Conservation (phyloP, 2,113 vertebrate genomes). For the Coryphaenoides rupestris region DNA sequence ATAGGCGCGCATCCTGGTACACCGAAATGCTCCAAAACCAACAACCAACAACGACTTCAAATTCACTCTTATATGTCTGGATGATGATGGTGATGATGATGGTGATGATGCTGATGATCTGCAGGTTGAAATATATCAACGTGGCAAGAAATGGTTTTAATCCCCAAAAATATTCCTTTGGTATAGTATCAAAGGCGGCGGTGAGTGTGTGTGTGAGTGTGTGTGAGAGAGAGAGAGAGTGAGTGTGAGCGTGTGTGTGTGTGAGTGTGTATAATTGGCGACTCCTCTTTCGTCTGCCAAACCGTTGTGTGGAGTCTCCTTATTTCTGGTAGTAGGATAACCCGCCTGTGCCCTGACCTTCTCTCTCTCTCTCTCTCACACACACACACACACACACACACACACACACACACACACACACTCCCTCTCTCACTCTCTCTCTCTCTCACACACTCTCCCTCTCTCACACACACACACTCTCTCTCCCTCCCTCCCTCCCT, state of each 20-base stretch:
- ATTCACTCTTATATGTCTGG: constrained; percentile 53
- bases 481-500: too few relatives aligned
- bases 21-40: constrained; percentile 13
- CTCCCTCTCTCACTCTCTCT: too few relatives aligned
- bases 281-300: constrained; percentile 50
- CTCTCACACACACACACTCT: too few relatives aligned
- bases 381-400: too few relatives aligned
- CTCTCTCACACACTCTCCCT: too few relatives aligned
- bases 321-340: constrained; percentile 58
- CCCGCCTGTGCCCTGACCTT: constrained; percentile 57
- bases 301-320: constrained; percentile 54
- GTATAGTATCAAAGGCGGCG: background rate
- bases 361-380: constrained; percentile 62
- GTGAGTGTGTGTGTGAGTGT: background rate
- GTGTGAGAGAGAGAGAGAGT: background rate
- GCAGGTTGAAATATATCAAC: constrained; percentile 15
- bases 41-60: constrained; percentile 46
- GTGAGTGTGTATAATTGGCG: constrained; percentile 35
- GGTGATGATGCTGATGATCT: background rate
- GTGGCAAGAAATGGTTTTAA: background rate
- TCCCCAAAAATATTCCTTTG: background rate
- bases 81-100: background rate
- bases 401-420: too few relatives aligned
- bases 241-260: too few relatives aligned
- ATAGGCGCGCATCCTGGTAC: constrained; percentile 71